phyloP scores from a whole-genome alignment of 1,140 invertebrate species.

The Melipona quadrifasciata region DNA sequence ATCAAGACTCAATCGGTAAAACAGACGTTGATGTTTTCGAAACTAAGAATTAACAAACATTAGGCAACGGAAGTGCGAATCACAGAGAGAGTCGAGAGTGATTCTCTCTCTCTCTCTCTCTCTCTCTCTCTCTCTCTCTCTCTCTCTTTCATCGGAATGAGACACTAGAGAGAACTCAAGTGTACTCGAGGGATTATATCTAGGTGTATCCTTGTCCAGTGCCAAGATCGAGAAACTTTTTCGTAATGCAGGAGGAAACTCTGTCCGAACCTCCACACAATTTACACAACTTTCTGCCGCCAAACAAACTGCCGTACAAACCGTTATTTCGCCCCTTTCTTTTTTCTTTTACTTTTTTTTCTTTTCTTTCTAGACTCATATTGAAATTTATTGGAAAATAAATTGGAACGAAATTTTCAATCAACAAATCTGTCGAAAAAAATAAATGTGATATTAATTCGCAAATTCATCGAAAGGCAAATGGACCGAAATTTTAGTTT shows the following conservation, averaged over 20 bases:
- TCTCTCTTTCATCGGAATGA: not conserved
- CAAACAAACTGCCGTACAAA: not conserved
- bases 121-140: too few species aligned
- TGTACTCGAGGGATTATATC: constrained; percentile 25
- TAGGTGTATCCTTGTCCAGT: not conserved
- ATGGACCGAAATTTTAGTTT: not conserved
- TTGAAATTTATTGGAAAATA: not conserved
- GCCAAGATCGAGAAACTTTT: constrained; percentile 19
- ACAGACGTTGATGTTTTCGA: not conserved
- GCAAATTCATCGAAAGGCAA: too few species aligned
- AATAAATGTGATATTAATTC: too few species aligned
- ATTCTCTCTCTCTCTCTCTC: too few species aligned
- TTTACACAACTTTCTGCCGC: not conserved
- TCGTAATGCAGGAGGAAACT: not conserved
- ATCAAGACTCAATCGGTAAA: too few species aligned
- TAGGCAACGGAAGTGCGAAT: not conserved
- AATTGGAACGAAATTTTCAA: not conserved
- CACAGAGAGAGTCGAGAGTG: not conserved
- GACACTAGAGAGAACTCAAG: constrained; percentile 2
- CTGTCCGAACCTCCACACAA: not conserved
- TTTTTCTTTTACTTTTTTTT: not conserved
- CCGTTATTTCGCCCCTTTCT: not conserved
- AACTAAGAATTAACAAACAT: not conserved
- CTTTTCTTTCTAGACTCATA: not conserved
- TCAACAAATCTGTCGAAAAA: too few species aligned